A percentile compares a stretch with the other conserved stretches of the same genome.
Evolutionary conservation across 2,113 vertebrate species (phyloP).

Genomic region (Rhegmatorhina hoffmannsi): DNA sequence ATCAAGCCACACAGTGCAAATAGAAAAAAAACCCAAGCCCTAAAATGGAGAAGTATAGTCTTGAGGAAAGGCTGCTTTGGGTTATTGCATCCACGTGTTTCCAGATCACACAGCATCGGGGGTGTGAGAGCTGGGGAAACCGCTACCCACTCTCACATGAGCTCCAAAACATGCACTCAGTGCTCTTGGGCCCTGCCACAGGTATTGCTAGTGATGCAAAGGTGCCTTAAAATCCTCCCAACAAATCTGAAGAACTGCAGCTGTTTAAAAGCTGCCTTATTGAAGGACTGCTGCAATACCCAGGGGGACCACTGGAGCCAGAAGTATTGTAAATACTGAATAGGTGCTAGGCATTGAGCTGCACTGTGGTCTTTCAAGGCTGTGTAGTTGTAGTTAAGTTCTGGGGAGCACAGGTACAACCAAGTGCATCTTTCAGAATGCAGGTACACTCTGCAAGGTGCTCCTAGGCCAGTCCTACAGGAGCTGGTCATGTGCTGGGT

Average conservation of each 20-base stretch:
- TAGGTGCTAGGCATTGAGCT: neutral
- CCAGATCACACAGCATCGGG: accelerated
- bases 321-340: neutral
- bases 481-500: accelerated
- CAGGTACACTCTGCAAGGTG: too few species aligned
- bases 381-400: neutral
- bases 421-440: neutral
- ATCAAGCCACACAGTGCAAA: neutral
- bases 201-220: neutral
- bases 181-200: neutral
- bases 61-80: neutral
- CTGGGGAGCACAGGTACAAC: neutral
- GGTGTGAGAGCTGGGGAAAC: neutral
- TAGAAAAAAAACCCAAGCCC: neutral
- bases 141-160: neutral
- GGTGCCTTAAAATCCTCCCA: neutral
- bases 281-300: neutral
- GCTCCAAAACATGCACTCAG: neutral
- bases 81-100: neutral
- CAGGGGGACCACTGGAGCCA: neutral
- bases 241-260: neutral
- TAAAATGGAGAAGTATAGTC: neutral
- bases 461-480: neutral
- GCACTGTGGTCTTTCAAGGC: neutral
- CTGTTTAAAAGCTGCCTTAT: neutral